A percentile compares a stretch with the other conserved stretches of the same genome.
Evolutionary conservation across 2,113 vertebrate species (phyloP).

Genomic region (Eonycteris spelaea): DNA sequence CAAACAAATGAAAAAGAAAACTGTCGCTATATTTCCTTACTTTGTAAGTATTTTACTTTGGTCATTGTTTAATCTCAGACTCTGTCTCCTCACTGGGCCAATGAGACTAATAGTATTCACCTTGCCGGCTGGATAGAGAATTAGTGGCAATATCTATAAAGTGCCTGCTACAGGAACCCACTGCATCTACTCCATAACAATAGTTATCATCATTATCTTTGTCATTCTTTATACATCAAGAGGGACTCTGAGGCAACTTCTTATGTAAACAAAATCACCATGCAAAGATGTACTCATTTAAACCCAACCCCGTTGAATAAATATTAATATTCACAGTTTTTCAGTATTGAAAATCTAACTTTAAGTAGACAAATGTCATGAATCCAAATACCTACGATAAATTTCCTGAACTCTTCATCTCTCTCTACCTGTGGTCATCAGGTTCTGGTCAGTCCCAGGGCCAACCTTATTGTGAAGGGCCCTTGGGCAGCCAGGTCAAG

Average conservation of each 20-base stretch:
- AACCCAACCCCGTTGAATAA: neutral
- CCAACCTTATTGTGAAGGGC: neutral
- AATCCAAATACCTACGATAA: neutral
- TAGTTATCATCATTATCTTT: neutral
- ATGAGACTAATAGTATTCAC: neutral
- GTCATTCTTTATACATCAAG: neutral
- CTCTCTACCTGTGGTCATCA: neutral
- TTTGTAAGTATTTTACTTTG: neutral
- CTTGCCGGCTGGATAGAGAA: neutral
- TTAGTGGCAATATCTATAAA: neutral
- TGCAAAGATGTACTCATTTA: neutral
- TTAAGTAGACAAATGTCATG: neutral
- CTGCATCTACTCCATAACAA: neutral
- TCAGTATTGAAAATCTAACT: constrained; percentile 3
- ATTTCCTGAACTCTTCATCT: neutral
- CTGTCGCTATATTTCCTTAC: neutral
- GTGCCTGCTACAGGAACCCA: neutral
- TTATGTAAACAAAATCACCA: neutral
- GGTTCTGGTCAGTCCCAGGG: neutral
- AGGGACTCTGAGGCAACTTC: neutral
- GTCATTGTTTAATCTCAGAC: neutral
- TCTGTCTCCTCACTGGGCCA: neutral
- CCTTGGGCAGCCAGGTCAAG: neutral
- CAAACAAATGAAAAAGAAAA: neutral
- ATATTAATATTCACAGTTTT: neutral